A percentile compares a stretch with the other conserved stretches of the same genome.
Evolutionary conservation across 2,888 invertebrate species (phyloP).

Genomic region (Drosophila macrospina): DNA sequence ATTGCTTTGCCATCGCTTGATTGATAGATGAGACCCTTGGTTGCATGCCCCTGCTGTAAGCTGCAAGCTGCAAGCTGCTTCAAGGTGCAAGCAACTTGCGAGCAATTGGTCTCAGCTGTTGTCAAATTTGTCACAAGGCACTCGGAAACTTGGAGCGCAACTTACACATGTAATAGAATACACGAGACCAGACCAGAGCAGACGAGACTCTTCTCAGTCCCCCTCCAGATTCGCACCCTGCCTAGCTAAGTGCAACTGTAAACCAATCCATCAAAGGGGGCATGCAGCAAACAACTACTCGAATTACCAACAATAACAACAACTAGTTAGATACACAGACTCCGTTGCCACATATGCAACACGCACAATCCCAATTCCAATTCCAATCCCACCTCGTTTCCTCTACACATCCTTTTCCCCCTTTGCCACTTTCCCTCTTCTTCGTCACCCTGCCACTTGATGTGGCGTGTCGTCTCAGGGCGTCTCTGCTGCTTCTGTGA

Average conservation of each 20-base stretch:
- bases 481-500: constrained; percentile 51
- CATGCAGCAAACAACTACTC: constrained; percentile 64
- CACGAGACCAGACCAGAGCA: constrained; percentile 15
- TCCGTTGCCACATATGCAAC: constrained; percentile 49
- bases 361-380: constrained; percentile 36
- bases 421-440: background rate
- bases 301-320: constrained; percentile 70
- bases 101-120: constrained; percentile 77
- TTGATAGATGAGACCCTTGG: constrained; percentile 62
- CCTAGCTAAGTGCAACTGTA: constrained; percentile 61
- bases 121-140: constrained; percentile 77
- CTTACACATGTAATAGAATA: constrained; percentile 80
- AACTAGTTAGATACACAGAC: constrained; percentile 24
- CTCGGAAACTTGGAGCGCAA: constrained; percentile 71
- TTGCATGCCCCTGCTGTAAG: constrained; percentile 43
- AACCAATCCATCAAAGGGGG: constrained; percentile 76
- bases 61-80: constrained; percentile 46
- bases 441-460: constrained; percentile 36
- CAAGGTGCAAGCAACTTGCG: constrained; percentile 41
- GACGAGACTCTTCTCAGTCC: constrained; percentile 4
- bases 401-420: constrained; percentile 5
- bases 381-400: constrained; percentile 4
- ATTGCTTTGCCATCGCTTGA: constrained; percentile 67
- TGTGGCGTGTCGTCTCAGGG: constrained; percentile 35
- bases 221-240: background rate